Evolutionary conservation across 2,797 vertebrate species (phyloP), one percentile per base, ranked within the genome.

Genomic region (Geotrypetes seraphini): DNA sequence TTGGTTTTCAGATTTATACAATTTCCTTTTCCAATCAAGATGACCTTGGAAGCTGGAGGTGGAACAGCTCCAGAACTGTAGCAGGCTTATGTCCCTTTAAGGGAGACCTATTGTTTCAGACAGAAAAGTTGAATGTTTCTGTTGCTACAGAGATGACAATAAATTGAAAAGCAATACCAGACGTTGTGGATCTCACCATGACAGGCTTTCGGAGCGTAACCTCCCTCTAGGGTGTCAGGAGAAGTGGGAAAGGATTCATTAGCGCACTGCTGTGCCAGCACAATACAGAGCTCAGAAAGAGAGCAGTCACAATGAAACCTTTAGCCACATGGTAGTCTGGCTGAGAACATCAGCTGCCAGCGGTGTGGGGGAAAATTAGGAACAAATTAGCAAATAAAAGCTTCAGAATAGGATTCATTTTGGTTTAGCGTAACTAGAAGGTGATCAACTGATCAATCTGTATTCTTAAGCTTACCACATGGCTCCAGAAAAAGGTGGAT

Each of bases 301-400:
- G 49, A 46, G 63, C 30, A 38, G 39, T 57, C 49, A 2, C 32
- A 17, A 40, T 28, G 42, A 47, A 58, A 51, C 34, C 49, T 50
- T 19, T 56, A 2, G 4, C 39, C 53, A 50, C 45, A 25, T 20
- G 3, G 9, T 30, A 39, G 36, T 7, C 29, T 43, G 8, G 11
- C 41, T 49, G 46, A n/a, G n/a, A 56, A 36, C 3, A 49, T 63
- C 57, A 49, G 48, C 63, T 53, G 56, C 50, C 50, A 53, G 43
- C n/a, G 0, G 53, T 13, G 38, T 7, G 7, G 7, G 7, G 7
- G 19, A 20, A 10, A 27, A 30, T n/a, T n/a, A n/a, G 12, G 28
- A 41, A 45, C 41, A 36, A 43, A 24, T 8, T 2, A n/a, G n/a
- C n/a, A n/a, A n/a, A n/a, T n/a, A n/a, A n/a, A n/a, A n/a, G n/a